Evolutionary conservation across 2,888 invertebrate genomes (phyloP).

Genomic region (Diplazon laetatorius): DNA sequence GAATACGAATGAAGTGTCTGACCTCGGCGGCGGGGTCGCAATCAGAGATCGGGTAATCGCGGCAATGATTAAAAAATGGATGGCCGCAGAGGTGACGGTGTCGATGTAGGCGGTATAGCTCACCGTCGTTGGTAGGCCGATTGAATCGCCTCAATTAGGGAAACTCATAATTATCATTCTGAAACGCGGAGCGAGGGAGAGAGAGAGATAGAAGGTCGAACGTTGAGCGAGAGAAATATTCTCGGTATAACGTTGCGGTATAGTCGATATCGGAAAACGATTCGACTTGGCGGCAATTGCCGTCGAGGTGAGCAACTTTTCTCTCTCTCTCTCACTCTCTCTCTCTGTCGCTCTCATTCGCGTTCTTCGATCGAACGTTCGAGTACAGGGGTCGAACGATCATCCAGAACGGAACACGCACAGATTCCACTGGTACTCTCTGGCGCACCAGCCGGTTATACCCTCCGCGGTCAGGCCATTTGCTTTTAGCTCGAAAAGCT

Average conservation of each 20-base stretch:
- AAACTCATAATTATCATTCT: conserved; percentile 78
- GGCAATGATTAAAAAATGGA: conserved; percentile 67
- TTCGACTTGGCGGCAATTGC: conserved; percentile 73
- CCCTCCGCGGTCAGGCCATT: conserved; percentile 6
- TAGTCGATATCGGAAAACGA: conserved; percentile 78
- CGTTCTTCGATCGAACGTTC: conserved; percentile 45
- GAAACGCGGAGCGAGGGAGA: neutral
- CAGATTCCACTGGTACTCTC: neutral
- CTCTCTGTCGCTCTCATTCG: neutral
- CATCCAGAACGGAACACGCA: conserved; percentile 26
- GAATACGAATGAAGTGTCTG: conserved; percentile 23
- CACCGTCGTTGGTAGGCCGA: conserved; percentile 66
- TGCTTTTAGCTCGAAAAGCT: conserved; percentile 14
- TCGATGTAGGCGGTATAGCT: conserved; percentile 19
- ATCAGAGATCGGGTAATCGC: conserved; percentile 23
- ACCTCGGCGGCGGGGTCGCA: neutral
- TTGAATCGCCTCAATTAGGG: conserved; percentile 77
- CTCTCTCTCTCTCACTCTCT: conserved; percentile 5
- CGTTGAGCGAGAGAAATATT: conserved; percentile 10
- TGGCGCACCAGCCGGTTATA: conserved; percentile 26
- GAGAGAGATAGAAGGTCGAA: neutral
- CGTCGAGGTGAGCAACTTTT: conserved; percentile 57
- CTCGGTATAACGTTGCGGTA: conserved; percentile 35
- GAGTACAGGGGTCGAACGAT: neutral
- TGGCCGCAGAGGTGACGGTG: conserved; percentile 8